These are phyloP conservation scores for Metopia argyrocephala DNA, from an alignment of 2,888 invertebrate genomes.

Conservation along the genomic window DNA sequence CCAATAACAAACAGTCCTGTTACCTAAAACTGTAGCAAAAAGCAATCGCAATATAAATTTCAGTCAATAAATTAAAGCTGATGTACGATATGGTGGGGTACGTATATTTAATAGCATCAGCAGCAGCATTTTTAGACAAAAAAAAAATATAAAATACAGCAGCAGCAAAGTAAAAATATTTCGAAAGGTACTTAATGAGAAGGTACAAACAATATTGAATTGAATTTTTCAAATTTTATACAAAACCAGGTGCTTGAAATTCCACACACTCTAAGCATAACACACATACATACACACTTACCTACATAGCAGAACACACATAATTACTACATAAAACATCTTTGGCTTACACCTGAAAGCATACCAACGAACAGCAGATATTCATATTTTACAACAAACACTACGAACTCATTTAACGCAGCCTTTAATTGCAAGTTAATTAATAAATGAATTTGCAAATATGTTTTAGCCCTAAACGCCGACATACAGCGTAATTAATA, in stretches of 20 bases:
- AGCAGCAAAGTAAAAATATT: not conserved
- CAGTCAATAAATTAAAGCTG: constrained; percentile 48
- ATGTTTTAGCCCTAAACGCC: too few relatives aligned
- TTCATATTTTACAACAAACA: not conserved
- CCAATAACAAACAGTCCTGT: too few relatives aligned
- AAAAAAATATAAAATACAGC: not conserved
- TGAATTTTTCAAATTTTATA: constrained; percentile 48
- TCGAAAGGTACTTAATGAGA: not conserved
- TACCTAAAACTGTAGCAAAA: not conserved
- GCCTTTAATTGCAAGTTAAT: not conserved
- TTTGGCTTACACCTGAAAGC: not conserved
- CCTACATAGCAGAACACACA: not conserved
- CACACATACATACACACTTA: not conserved
- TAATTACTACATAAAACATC: not conserved
- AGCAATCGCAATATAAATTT: constrained; percentile 37
- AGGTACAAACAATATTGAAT: constrained; percentile 22
- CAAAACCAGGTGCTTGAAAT: constrained; percentile 44
- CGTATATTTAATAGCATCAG: constrained; percentile 51
- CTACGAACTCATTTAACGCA: not conserved
- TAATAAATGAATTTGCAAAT: too few relatives aligned
- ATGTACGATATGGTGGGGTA: constrained; percentile 9
- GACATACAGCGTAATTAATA: too few relatives aligned
- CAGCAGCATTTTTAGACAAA: constrained; percentile 11
- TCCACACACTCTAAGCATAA: constrained; percentile 20
- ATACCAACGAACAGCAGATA: not conserved